Evolutionary conservation across 2,797 vertebrate genomes (phyloP).

Genomic region (Podarcis lilfordi): DNA sequence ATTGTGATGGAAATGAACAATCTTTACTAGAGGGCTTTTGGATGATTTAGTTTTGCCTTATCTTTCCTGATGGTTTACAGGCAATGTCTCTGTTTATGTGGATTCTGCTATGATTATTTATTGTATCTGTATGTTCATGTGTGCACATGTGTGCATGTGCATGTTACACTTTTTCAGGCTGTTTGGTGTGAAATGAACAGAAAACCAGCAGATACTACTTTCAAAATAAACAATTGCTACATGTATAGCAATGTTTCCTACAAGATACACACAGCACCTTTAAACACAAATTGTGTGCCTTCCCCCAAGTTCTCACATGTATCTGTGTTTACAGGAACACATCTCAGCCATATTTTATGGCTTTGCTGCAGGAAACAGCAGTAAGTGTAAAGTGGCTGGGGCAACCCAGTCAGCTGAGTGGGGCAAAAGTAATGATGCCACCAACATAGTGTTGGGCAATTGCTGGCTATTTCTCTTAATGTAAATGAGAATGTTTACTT

Average conservation of each 20-base stretch:
- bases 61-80: not conserved
- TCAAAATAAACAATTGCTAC: not conserved
- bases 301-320: not conserved
- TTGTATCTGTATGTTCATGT: not conserved
- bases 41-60: not conserved
- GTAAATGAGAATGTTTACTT: not conserved
- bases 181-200: not conserved
- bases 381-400: too few species aligned
- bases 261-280: not conserved
- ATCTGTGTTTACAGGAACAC: not conserved
- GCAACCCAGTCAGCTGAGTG: too few species aligned
- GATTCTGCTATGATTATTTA: not conserved
- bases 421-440: not conserved
- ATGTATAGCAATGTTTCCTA: not conserved
- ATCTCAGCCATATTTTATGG: not conserved
- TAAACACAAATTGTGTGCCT: not conserved
- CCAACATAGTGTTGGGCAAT: not conserved
- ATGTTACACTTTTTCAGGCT: not conserved
- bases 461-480: not conserved
- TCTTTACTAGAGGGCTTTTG: not conserved
- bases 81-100: not conserved
- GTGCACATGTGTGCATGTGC: too few species aligned
- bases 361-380: not conserved
- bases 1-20: too few species aligned
- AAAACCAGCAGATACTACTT: not conserved